Evolutionary conservation across 2,113 vertebrate genomes (phyloP).

Genomic region (Onychostoma macrolepis): DNA sequence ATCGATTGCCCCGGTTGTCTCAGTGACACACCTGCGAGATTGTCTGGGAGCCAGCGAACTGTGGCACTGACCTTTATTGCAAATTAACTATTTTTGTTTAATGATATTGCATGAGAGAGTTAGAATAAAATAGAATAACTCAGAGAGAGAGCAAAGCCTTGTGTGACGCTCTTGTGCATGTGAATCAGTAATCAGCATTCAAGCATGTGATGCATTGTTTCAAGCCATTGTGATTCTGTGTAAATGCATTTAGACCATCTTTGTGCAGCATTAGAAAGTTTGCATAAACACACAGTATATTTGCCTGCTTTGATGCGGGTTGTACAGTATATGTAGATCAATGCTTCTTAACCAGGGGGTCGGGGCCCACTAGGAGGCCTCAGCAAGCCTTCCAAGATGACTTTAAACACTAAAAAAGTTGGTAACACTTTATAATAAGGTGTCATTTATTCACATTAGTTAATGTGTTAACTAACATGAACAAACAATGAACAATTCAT

Average conservation of each 20-base stretch:
- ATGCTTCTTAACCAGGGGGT: background rate
- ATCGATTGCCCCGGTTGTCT: conserved; percentile 48
- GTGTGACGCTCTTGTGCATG: background rate
- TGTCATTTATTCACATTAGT: too few species aligned
- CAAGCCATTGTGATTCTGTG: conserved; percentile 16
- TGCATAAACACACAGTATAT: background rate
- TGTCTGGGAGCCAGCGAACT: conserved; percentile 67
- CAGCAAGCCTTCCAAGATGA: background rate
- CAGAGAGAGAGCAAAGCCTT: conserved; percentile 6
- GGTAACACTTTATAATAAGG: too few species aligned
- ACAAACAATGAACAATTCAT: too few species aligned
- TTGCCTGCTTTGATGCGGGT: background rate
- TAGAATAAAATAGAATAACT: conserved; percentile 62
- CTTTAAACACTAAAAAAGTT: too few species aligned
- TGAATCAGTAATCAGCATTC: conserved; percentile 11
- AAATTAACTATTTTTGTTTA: conserved; percentile 62
- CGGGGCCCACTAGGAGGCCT: background rate
- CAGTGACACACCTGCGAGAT: conserved; percentile 50
- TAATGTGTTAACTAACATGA: too few species aligned
- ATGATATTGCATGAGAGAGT: conserved; percentile 69
- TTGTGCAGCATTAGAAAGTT: background rate
- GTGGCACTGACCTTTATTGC: conserved; percentile 70
- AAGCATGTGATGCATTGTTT: conserved; percentile 7
- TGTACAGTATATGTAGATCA: background rate
- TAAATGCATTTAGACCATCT: background rate